Percentiles rank a stretch among this genome's conserved stretches.
These are phyloP conservation scores for Spilarctia lutea DNA, from an alignment of 2,888 invertebrate genomes.

Conservation along the genomic window DNA sequence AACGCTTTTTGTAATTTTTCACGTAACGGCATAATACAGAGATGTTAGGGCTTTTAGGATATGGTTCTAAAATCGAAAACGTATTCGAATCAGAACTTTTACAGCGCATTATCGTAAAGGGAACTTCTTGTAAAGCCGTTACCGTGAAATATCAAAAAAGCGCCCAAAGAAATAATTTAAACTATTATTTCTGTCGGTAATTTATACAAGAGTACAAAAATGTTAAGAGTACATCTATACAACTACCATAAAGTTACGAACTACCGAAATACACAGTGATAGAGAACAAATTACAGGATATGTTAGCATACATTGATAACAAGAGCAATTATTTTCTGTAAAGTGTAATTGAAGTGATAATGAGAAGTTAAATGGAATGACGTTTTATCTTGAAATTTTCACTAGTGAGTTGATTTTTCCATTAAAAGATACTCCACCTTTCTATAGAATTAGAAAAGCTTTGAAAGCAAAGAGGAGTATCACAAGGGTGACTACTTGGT, in stretches of 20 bases:
- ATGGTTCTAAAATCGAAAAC: background rate
- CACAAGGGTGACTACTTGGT: background rate
- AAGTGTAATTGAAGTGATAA: constrained; percentile 2
- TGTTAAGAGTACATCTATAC: constrained; percentile 18
- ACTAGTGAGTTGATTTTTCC: background rate
- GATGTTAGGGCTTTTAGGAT: background rate
- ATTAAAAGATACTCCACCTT: background rate
- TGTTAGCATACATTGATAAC: constrained; percentile 49
- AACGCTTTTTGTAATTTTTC: background rate
- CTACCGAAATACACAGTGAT: constrained; percentile 34
- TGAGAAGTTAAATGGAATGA: constrained; percentile 2
- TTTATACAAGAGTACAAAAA: background rate
- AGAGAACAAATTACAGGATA: constrained; percentile 44
- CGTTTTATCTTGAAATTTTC: background rate
- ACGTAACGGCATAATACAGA: background rate
- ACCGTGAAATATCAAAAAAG: background rate
- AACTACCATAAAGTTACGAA: constrained; percentile 29
- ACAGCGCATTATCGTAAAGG: background rate
- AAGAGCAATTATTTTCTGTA: constrained; percentile 1
- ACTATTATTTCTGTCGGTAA: no score
- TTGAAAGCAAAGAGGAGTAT: background rate
- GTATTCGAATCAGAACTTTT: background rate
- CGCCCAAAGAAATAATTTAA: background rate
- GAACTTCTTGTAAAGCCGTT: background rate
- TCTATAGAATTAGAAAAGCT: background rate